Evolutionary conservation across 2,113 vertebrate species (phyloP).

Genomic region (Catharus minimus): DNA sequence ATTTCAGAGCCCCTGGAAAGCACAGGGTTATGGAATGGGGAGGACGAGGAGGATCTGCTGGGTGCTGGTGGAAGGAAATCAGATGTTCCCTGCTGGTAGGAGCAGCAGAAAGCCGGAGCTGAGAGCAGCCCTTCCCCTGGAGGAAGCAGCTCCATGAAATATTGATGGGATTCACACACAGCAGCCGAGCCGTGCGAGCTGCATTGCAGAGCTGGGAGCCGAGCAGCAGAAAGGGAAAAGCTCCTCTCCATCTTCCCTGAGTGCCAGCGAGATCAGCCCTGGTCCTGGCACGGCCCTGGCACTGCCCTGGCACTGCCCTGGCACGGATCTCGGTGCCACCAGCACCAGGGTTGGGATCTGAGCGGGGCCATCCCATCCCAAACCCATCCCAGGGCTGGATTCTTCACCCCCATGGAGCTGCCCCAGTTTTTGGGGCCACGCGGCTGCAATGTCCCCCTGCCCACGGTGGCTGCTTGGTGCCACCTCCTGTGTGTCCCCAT

Average conservation of each 20-base stretch:
- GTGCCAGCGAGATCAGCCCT: rapidly evolving
- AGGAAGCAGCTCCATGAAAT: constrained; percentile 65
- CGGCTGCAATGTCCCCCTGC: rapidly evolving
- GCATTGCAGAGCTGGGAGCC: constrained; percentile 53
- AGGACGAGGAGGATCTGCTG: not conserved
- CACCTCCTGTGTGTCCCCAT: not conserved
- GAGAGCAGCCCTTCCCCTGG: constrained; percentile 48
- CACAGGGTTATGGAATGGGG: no score
- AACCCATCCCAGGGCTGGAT: not conserved
- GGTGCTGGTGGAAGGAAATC: not conserved
- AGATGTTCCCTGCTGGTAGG: not conserved
- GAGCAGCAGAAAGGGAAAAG: not conserved
- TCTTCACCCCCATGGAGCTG: rapidly evolving
- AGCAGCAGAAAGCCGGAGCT: constrained; percentile 22
- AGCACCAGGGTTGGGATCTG: rapidly evolving
- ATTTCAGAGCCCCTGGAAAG: not conserved
- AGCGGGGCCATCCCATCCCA: rapidly evolving
- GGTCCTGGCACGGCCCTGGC: rapidly evolving
- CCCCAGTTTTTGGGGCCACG: not conserved
- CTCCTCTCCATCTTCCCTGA: not conserved
- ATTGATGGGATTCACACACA: constrained; percentile 63
- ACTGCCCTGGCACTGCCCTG: no score
- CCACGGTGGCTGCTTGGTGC: rapidly evolving
- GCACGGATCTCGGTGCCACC: not conserved
- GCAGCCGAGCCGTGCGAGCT: constrained; percentile 30